phyloP scores from a whole-genome alignment of 2,113 vertebrate species.

The Lucifuga dentata region DNA sequence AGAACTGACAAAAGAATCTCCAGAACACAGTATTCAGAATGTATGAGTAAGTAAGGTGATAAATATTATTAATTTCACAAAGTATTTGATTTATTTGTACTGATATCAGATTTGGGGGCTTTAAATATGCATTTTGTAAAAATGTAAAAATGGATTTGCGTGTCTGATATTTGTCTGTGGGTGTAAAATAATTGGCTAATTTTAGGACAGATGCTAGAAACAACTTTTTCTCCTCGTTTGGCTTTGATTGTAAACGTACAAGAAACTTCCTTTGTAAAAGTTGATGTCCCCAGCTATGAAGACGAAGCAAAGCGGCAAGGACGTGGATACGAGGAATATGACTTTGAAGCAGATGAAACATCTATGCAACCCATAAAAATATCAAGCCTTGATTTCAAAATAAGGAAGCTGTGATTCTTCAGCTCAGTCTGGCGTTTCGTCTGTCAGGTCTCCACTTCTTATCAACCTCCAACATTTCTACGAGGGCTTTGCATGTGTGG shows the following conservation, averaged over 20 bases:
- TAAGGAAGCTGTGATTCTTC: constrained; percentile 25
- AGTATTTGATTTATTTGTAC: constrained; percentile 55
- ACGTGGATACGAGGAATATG: constrained; percentile 49
- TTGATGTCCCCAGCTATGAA: background rate
- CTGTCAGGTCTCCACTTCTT: constrained; percentile 30
- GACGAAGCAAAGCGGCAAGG: constrained; percentile 1
- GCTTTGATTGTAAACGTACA: constrained; percentile 51
- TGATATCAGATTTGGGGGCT: constrained; percentile 29
- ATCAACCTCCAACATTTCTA: constrained; percentile 62
- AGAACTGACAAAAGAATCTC: constrained; percentile 55
- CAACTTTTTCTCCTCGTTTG: constrained; percentile 22
- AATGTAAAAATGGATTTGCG: constrained; percentile 32
- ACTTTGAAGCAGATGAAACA: constrained; percentile 38
- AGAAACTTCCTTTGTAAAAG: constrained; percentile 27
- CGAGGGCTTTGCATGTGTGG: constrained; percentile 62
- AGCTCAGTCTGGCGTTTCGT: constrained; percentile 42
- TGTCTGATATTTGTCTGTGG: constrained; percentile 13
- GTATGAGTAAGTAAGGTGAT: constrained; percentile 62
- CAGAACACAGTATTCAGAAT: constrained; percentile 64
- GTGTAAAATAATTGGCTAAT: constrained; percentile 19
- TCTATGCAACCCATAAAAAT: constrained; percentile 57
- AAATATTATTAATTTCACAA: constrained; percentile 45
- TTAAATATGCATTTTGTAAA: constrained; percentile 57
- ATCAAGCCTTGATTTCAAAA: constrained; percentile 41
- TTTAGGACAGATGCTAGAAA: constrained; percentile 20